A percentile compares a stretch with the other conserved stretches of the same genome.
phyloP scores from a whole-genome alignment of 2,113 vertebrate species.

The Gnathonemus echidnorhynchus region DNA sequence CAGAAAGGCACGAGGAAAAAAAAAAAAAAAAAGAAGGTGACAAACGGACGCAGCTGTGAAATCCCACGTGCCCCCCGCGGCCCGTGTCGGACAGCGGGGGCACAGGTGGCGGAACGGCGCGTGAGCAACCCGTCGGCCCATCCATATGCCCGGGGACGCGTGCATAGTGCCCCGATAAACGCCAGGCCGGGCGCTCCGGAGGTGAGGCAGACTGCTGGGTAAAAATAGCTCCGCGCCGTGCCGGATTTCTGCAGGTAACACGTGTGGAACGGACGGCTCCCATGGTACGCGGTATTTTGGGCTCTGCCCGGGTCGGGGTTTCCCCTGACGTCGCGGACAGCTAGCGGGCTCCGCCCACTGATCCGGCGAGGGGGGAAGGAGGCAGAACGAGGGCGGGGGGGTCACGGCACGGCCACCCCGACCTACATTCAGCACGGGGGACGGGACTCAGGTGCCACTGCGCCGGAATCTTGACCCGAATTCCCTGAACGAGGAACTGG shows the following conservation, averaged over 20 bases:
- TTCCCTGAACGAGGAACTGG: slow-evolving; percentile 65
- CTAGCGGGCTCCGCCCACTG: slow-evolving; percentile 38
- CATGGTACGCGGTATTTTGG: slow-evolving; percentile 20
- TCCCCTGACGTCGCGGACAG: slow-evolving; percentile 12
- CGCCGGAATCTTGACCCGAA: slow-evolving; percentile 52
- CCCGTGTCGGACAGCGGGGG: neutral
- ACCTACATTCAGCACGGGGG: slow-evolving; percentile 26
- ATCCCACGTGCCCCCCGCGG: neutral
- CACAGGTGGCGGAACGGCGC: neutral
- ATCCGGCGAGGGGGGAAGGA: neutral
- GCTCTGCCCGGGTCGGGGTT: slow-evolving; percentile 11
- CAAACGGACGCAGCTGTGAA: neutral
- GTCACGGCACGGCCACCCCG: slow-evolving; percentile 28
- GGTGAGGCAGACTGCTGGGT: slow-evolving; percentile 24
- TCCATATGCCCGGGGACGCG: neutral
- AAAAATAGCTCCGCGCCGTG: slow-evolving; percentile 43
- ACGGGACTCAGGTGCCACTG: slow-evolving; percentile 42
- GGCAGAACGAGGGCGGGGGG: neutral
- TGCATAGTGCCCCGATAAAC: neutral
- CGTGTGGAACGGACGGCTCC: slow-evolving; percentile 29
- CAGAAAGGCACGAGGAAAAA: neutral
- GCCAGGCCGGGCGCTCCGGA: neutral
- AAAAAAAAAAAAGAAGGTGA: neutral
- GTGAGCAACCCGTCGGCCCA: neutral
- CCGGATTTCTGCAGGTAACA: slow-evolving; percentile 32